phyloP scores from a whole-genome alignment of 2,113 vertebrate species.

The Oryzias javanicus region DNA sequence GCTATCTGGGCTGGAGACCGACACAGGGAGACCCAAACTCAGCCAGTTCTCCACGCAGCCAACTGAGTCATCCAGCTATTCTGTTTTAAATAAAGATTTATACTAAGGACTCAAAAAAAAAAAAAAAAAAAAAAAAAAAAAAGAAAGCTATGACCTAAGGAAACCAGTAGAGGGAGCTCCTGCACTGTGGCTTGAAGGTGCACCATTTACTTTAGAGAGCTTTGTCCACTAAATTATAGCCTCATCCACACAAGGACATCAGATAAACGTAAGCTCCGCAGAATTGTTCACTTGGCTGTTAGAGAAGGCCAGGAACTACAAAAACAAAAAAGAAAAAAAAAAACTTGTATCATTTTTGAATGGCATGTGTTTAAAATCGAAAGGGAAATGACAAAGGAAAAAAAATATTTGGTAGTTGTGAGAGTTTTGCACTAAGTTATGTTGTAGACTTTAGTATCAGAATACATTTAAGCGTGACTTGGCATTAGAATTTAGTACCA shows the following conservation, averaged over 20 bases:
- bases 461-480: no score
- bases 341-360: slow-evolving; percentile 11
- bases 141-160: not conserved
- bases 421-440: no score
- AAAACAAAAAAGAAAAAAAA: slow-evolving; percentile 15
- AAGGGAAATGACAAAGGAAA: slow-evolving; percentile 18
- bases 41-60: no score
- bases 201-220: slow-evolving; percentile 15
- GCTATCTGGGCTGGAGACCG: no score
- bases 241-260: slow-evolving; percentile 71
- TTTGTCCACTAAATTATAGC: slow-evolving; percentile 55
- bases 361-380: not conserved
- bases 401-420: not conserved
- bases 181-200: slow-evolving; percentile 38
- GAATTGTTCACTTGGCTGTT: slow-evolving; percentile 54
- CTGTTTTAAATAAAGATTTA: no score
- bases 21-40: no score
- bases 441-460: no score
- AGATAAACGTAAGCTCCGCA: slow-evolving; percentile 59
- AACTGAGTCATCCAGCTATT: no score
- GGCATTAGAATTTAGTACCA: no score
- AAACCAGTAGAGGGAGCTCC: slow-evolving; percentile 64
- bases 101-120: no score
- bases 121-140: no score
- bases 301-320: slow-evolving; percentile 14